Evolutionary conservation across 1,140 invertebrate species (phyloP), one percentile per base, ranked within the genome.

Genomic region (Polyergus mexicanus): DNA sequence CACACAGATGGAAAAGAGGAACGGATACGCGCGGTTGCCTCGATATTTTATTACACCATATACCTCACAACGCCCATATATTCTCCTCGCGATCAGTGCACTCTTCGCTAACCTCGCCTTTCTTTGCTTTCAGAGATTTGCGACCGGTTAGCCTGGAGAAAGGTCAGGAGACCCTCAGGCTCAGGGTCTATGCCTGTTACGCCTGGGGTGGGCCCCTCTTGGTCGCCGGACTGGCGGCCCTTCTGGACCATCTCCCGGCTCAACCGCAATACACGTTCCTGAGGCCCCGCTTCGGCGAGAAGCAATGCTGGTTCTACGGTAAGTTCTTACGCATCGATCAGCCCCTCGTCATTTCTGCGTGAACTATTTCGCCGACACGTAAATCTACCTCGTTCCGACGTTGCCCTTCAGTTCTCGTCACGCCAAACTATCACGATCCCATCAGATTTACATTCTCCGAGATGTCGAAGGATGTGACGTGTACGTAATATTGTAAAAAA

Each of bases 231-330:
- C 95, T 97, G 68, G 97, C 97, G 28, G 96, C 96, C 28, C 95
- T 97, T 86, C 94, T 98, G 60, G 97, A 98, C 94, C 94, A 95
- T 85, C 95, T 97, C 86, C 96, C 97, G 19, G 89, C 95, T 41
- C 95, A 95, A 74, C 95, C 96, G 84, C 92, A 96, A 44, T 94
- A 95, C 69, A 94, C 96, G 85, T 96, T 97, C 86, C 93, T 98
- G 74, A 95, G 96, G 77, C 97, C 98, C 13, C 96, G 97, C 69
- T 98, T 98, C 93, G 97, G 97, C 5, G 96, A 97, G 89, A 96
- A 96, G 74, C 95, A 96, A 74, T 98, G 97, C 94, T 98, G 97
- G 97, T 98, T 98, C 95, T 96, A 96, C 92, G 97, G 97, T 96
- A 95, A 89, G 85, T 84, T 75, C 60, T 63, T 41, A 22, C 32